Conservation (phyloP, 2,113 vertebrate genomes). For the Copsychus sechellarum region DNA sequence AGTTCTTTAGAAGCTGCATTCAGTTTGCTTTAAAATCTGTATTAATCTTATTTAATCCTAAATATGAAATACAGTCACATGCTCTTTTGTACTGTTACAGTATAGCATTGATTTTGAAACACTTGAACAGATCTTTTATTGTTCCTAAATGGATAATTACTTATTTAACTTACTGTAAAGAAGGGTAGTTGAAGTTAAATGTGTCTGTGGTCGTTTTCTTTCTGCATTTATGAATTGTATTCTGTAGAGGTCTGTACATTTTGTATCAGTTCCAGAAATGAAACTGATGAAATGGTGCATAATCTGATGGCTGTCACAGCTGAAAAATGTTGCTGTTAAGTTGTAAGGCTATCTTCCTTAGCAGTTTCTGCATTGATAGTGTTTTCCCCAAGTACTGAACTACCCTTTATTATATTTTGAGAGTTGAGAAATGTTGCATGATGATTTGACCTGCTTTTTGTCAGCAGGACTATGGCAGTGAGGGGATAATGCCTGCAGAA, state of each 20-base stretch:
- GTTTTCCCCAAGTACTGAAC: background rate
- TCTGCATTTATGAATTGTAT: background rate
- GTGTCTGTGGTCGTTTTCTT: background rate
- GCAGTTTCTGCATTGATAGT: background rate
- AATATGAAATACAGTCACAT: conserved; percentile 12
- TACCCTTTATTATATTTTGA: background rate
- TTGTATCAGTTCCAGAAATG: background rate
- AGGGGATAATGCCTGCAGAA: background rate
- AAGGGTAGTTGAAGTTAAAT: background rate
- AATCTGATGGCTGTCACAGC: background rate
- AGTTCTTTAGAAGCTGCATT: background rate
- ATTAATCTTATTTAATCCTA: conserved; percentile 8
- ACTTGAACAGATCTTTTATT: background rate
- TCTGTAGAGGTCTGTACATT: background rate
- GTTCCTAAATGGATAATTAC: background rate
- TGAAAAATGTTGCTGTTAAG: background rate
- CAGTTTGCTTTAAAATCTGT: background rate
- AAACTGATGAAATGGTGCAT: background rate
- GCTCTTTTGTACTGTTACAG: background rate
- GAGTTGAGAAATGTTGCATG: background rate
- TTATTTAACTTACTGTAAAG: background rate
- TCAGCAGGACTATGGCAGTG: background rate
- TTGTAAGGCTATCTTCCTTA: background rate
- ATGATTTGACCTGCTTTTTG: background rate
- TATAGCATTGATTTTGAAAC: conserved; percentile 4